Evolutionary conservation across 2,797 vertebrate genomes (phyloP).

Genomic region (Vireo griseus): DNA sequence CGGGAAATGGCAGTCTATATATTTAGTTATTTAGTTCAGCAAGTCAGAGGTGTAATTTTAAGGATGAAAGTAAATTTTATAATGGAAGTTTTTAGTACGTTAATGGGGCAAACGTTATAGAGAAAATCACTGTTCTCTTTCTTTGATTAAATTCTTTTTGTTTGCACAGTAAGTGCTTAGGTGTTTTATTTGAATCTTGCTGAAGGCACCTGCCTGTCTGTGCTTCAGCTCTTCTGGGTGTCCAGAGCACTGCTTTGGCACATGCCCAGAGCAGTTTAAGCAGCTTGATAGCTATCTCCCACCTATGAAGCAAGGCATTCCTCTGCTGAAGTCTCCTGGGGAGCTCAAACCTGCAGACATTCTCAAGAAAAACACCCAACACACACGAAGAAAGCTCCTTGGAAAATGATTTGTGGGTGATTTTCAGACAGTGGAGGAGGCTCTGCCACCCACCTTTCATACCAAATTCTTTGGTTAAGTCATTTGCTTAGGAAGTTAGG

Average conservation of each 20-base stretch:
- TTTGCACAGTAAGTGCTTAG: not conserved
- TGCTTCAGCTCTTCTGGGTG: constrained; percentile 52
- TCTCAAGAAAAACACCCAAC: not conserved
- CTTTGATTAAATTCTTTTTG: constrained; percentile 11
- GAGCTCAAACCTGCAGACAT: constrained; percentile 29
- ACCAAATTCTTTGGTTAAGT: not conserved
- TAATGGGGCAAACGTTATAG: not conserved
- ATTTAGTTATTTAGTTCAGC: not conserved
- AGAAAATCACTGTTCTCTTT: not conserved
- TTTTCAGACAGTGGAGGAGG: constrained; percentile 24
- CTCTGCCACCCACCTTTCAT: constrained; percentile 39
- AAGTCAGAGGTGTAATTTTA: not conserved
- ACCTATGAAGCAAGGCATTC: constrained; percentile 41
- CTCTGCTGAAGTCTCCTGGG: constrained; percentile 21
- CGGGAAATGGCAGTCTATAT: not conserved
- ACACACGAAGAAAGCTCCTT: constrained; percentile 19
- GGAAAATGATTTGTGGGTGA: constrained; percentile 11
- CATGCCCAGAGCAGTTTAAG: constrained; percentile 44
- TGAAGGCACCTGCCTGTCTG: constrained; percentile 54
- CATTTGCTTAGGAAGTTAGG: not conserved
- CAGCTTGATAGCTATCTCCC: constrained; percentile 57
- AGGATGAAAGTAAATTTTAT: not conserved
- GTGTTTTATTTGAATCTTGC: constrained; percentile 15
- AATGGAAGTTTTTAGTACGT: not conserved
- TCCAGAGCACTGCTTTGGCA: constrained; percentile 46